Evolutionary conservation across 2,797 vertebrate genomes (phyloP), one percentile per base, ranked within the genome.

Genomic region (Morelia viridis): DNA sequence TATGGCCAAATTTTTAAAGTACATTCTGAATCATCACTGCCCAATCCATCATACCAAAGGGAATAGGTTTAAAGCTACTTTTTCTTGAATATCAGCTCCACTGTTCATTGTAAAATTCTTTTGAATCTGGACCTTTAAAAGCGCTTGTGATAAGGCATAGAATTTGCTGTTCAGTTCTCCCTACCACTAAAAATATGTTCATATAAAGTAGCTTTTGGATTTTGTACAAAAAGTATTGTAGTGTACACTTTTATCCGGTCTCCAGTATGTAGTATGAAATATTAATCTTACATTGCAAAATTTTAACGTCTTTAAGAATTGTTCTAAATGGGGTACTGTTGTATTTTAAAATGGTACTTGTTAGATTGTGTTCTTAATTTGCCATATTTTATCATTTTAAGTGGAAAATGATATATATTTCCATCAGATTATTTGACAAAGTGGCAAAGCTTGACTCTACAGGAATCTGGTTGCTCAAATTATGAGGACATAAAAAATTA

Each of bases 311-410:
- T 31, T 31, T 86, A 4, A 31, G 56, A 31, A 86, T 86, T 58
- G 15, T 76, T 58, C 10, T 64, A 1, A 62, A 31, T 94, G 91
- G 22, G 31, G 19, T 53, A 62, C 19, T 53, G 28, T 31, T 83
- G 28, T 53, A 58, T 53, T 94, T 80, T 85, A 58, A 95, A 93
- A 84, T 92, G n/a, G 90, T 94, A 94, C 53, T 56, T 31, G 5
- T 94, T 86, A 87, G 68, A 88, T 88, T 92, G 60, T 92, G 93
- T 93, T 94, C 90, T 57, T 90, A 22, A 62, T 95, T 95, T 93
- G 4, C 53, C 62, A 89, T 50, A 41, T 58, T 53, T 93, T 94
- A 11, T 91, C 91, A 80, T 80, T 88, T 91, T 91, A 80, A 94
- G 53, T 91, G 19, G 93, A 86, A 95, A 94, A 24, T 3, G 87